Evolutionary conservation across 1,140 invertebrate genomes (phyloP), one percentile per base, ranked within the genome.

Genomic region (Orchestia grillus): DNA sequence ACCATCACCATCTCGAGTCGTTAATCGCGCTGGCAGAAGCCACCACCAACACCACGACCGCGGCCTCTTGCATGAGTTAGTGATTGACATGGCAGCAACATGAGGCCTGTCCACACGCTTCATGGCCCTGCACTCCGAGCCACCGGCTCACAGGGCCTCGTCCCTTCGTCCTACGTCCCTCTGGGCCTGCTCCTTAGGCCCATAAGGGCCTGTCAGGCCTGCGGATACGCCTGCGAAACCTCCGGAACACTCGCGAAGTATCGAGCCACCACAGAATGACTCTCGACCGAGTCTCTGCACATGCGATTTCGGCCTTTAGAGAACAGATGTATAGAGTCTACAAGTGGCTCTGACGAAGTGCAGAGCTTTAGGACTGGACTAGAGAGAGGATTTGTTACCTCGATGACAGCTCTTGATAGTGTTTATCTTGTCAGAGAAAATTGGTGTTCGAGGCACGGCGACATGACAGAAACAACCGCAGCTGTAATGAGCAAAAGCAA

Each of bases 341-440:
- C 62, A 43, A 90, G 95, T 42, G 44, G 45, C 28, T 44, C 47
- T 45, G 19, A 15, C 3, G 47, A 44, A 40, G 28, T 11, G 42
- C 41, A 57, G n/a, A 44, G 88, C 47, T 96, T 96, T 96, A 47
- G 96, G 45, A 62, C 36, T 53, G 53, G 94, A 53, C 95, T 43
- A 87, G 28, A 87, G 53, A 95, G 95, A 96, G 96, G 96, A 96
- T 96, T 94, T 94, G 92, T 94, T 45, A 94, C 92, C 92, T 47
- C 96, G 96, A 96, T 96, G 96, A 96, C 96, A 96, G 96, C 92
- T 96, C 96, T 96, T 96, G 96, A 96, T 96, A 96, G 96, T 96
- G 96, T 96, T 96, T 96, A 96, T 96, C 96, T 96, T 96, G 96
- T 96, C 96, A 96, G 96, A 96, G 96, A 96, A 96, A 96, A 96